Evolutionary conservation across 2,888 invertebrate genomes (phyloP), one percentile per base, ranked within the genome.

Genomic region (Stratiomys singularior): DNA sequence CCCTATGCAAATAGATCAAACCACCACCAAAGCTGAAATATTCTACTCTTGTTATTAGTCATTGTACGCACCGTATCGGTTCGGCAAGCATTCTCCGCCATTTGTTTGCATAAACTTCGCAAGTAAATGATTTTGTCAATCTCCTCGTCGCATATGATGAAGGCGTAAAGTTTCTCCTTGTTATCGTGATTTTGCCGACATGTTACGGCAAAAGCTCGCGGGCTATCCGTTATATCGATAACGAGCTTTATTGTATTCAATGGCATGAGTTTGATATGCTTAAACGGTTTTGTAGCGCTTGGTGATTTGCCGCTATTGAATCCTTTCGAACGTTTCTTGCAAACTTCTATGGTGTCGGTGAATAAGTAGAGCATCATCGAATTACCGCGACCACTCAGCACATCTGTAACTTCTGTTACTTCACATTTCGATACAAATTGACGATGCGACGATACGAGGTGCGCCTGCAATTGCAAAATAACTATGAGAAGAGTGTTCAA

Each of bases 301-400:
- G 94, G 93, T 81, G 93, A 93, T 84, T 93, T 92, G 79, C 91
- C 88, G 60, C 90, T 90, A 82, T 92, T 92, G 80, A 92, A 92
- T 72, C 90, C 93, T 86, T 94, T 94, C 64, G 94, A 94, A 83
- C 95, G 91, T 85, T 94, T 92, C 85, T 94, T 94, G 88, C 94
- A 94, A 84, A 98, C 96, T 89, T 97, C 97, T 85, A 98, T 90
- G 79, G 95, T 94, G 88, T 99, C 98, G 52, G 96, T 95, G 88
- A 99, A 99, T 30, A 99, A 89, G 87, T 97, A 97, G 81, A 99
- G 88, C 81, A 96, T 92, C 80, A 99, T 90, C 81, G 93, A 93
- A 86, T 94, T 93, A 74, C 97, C 97, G 82, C 96, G 92, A 18
- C 95, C 94, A 80, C 95, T 94, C 69, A 97, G 88, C 76, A 92